A percentile compares a stretch with the other conserved stretches of the same genome.
Evolutionary conservation across 2,797 vertebrate genomes (phyloP).

Genomic region (Glossophaga mutica): DNA sequence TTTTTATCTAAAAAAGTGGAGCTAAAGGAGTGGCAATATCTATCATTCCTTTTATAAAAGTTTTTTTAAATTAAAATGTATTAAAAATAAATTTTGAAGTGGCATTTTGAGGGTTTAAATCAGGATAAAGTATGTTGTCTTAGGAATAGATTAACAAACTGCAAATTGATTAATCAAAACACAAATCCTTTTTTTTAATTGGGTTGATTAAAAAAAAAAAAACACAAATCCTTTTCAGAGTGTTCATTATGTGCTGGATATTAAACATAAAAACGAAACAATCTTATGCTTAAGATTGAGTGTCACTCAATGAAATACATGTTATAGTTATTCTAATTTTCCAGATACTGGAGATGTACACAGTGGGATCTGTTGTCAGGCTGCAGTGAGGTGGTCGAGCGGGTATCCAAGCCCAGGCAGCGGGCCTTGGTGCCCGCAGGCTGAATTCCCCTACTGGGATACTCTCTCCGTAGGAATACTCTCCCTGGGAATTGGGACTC

Average conservation of each 20-base stretch:
- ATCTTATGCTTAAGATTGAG: not conserved
- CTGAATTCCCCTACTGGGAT: not conserved
- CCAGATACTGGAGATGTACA: not conserved
- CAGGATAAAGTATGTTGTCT: not conserved
- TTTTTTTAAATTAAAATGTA: not conserved
- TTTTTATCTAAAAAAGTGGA: not conserved
- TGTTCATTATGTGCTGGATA: not conserved
- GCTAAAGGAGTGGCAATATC: not conserved
- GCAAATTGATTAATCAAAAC: not conserved
- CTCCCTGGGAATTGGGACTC: not conserved
- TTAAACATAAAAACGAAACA: not conserved
- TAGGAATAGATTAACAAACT: not conserved
- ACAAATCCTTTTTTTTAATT: not conserved
- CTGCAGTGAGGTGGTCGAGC: not conserved
- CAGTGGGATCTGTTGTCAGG: not conserved
- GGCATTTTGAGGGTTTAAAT: not conserved
- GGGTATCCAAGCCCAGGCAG: not conserved
- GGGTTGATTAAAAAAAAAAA: no score
- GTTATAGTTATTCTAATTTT: not conserved
- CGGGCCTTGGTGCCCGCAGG: fast-evolving
- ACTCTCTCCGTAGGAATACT: not conserved
- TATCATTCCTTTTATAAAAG: not conserved
- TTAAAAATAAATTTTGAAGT: not conserved
- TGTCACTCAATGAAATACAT: not conserved
- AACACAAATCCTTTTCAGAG: not conserved